Base-by-base conservation (phyloP, 2,113 vertebrate species). In the Sclerurus mexicanus region DNA sequence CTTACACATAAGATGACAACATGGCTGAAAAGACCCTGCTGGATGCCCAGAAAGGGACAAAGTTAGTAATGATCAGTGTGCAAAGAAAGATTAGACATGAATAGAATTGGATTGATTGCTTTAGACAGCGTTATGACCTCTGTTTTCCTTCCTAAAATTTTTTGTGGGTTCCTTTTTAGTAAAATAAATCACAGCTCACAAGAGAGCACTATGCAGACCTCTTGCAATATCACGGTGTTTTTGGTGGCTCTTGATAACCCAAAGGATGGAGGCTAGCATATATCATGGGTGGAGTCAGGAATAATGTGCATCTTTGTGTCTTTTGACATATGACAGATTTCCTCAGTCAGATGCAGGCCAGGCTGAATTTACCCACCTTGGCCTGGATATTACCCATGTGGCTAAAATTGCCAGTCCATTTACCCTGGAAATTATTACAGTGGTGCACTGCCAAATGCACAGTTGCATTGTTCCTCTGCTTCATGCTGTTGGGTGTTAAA, bases 331-430 rank as follows among this genome's bases (percentile, higher is more conserved):
- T 46, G 87, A 91, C 86, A 71, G 64, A 87, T 92, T 92, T 88
- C 95, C 97, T 85, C 63, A 93, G 96, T 97, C 90, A 96, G 89
- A 62, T 69, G 71, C 73, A 67, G 95, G 81, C 88, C 89, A 96
- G 77, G 35, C 30, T 66, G 89, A 90, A 96, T 96, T 97, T 90
- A 98, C 90, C 94, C 90, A 87, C 87, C 68, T 96, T 96, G 96
- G 94, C 94, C 79, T 95, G 93, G 90, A 92, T 96, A 49, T 50
- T 88, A 78, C 95, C 89, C 97, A 96, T 85, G 96, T 96, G 96
- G 91, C 90, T 97, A 91, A 64, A 87, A 85, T 77, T 96, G 96
- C 92, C 87, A 75, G 59, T 80, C 79, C 66, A 3, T 85, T 96
- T 94, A 85, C 92, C 85, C 68, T 75, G 71, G 89, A 87, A 96